These are phyloP conservation scores for Shinisaurus crocodilurus DNA, from an alignment of 2,113 vertebrate genomes.

Conservation along the genomic window DNA sequence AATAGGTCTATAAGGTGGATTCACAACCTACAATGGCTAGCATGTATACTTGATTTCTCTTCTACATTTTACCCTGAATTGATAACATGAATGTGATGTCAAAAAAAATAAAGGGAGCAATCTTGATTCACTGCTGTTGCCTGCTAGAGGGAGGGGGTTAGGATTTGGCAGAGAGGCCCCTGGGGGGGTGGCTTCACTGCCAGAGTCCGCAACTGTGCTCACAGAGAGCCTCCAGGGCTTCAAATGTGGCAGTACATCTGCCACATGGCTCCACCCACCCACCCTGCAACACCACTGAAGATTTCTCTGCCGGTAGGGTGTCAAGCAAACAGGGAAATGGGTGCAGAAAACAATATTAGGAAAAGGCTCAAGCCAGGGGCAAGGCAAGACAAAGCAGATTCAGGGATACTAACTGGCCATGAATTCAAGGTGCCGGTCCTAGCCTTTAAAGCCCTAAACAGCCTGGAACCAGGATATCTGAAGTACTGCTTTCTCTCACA, in stretches of 20 bases:
- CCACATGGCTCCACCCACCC: too few species aligned
- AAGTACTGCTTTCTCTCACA: not conserved
- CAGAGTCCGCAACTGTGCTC: not conserved
- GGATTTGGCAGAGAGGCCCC: not conserved
- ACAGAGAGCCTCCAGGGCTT: not conserved
- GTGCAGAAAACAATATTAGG: not conserved
- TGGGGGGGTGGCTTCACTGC: too few species aligned
- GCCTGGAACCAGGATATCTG: not conserved
- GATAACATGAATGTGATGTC: not conserved
- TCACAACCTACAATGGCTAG: not conserved
- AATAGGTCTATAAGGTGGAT: not conserved
- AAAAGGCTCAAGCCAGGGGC: not conserved
- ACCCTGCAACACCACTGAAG: not conserved
- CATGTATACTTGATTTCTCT: not conserved
- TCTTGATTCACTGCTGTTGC: not conserved
- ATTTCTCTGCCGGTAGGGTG: not conserved
- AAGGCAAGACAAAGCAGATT: not conserved
- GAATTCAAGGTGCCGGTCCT: not conserved
- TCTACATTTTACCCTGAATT: not conserved
- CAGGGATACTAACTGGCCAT: not conserved
- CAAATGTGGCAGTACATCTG: not conserved
- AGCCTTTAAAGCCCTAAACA: not conserved
- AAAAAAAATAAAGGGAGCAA: too few species aligned
- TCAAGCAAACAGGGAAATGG: too few species aligned
- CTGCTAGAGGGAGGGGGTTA: not conserved